A percentile compares a stretch with the other conserved stretches of the same genome.
Conservation (phyloP, 1,140 invertebrate genomes). For the Goniozus legneri region DNA sequence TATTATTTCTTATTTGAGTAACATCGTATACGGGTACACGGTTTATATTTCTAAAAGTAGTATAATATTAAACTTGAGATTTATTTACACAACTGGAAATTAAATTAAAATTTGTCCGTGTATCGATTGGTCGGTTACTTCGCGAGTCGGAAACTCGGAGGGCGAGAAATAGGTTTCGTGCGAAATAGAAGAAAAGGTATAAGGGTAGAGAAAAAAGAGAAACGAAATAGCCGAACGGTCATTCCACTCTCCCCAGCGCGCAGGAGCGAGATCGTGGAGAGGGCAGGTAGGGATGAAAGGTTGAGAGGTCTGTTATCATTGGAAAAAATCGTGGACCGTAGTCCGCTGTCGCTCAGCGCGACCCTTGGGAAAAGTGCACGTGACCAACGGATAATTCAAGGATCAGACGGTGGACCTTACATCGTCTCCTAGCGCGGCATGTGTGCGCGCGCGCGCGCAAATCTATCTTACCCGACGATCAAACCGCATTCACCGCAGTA, state of each 20-base stretch:
- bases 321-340: slow-evolving; percentile 1
- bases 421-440: slow-evolving; percentile 2
- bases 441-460: slow-evolving; percentile 2
- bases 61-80: too few species aligned
- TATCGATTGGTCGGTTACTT: too few species aligned
- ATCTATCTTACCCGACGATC: slow-evolving; percentile 23
- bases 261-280: not conserved
- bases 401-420: not conserved
- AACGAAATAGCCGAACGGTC: slow-evolving; percentile 12
- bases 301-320: not conserved
- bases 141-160: too few species aligned
- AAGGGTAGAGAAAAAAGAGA: too few species aligned
- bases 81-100: too few species aligned
- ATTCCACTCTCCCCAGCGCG: slow-evolving; percentile 9
- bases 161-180: too few species aligned
- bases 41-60: too few species aligned
- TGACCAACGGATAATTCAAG: not conserved
- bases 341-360: not conserved
- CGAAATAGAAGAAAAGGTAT: too few species aligned
- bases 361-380: slow-evolving; percentile 9
- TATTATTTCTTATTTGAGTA: too few species aligned
- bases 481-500: slow-evolving; percentile 13
- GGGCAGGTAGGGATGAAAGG: not conserved
- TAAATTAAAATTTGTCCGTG: too few species aligned
- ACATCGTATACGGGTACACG: too few species aligned